Conservation (phyloP, 1,140 invertebrate genomes). For the Brachionus paranguensis region DNA sequence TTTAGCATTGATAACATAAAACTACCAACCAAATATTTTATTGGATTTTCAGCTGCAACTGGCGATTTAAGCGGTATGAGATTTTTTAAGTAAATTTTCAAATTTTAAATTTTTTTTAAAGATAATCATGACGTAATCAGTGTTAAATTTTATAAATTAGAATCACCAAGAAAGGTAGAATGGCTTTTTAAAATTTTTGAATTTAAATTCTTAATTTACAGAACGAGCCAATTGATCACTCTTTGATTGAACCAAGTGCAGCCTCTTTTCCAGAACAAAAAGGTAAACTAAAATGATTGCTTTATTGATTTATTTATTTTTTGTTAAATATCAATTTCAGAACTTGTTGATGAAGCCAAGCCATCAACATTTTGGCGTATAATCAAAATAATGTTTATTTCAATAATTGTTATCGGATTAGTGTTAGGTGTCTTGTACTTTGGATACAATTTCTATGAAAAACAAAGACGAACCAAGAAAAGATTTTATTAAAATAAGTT, state of each 20-base stretch:
- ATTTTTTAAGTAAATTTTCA: neutral
- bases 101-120: neutral
- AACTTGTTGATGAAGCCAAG: neutral
- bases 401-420: neutral
- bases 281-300: neutral
- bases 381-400: slow-evolving; percentile 23
- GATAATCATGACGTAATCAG: slow-evolving; percentile 94
- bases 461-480: slow-evolving; percentile 18
- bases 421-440: slow-evolving; percentile 6
- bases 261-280: neutral
- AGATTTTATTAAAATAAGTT: slow-evolving; percentile 31
- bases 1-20: slow-evolving; percentile 79
- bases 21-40: slow-evolving; percentile 88
- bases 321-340: neutral
- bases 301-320: neutral
- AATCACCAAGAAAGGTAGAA: slow-evolving; percentile 50
- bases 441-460: slow-evolving; percentile 10
- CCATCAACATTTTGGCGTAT: slow-evolving; percentile 2
- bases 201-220: neutral
- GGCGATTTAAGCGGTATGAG: slow-evolving; percentile 70
- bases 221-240: neutral
- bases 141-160: slow-evolving; percentile 81
- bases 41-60: slow-evolving; percentile 88
- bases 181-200: neutral
- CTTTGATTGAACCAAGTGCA: slow-evolving; percentile 24